Conservation (phyloP, 2,888 invertebrate species). For the Meloe dianella region DNA sequence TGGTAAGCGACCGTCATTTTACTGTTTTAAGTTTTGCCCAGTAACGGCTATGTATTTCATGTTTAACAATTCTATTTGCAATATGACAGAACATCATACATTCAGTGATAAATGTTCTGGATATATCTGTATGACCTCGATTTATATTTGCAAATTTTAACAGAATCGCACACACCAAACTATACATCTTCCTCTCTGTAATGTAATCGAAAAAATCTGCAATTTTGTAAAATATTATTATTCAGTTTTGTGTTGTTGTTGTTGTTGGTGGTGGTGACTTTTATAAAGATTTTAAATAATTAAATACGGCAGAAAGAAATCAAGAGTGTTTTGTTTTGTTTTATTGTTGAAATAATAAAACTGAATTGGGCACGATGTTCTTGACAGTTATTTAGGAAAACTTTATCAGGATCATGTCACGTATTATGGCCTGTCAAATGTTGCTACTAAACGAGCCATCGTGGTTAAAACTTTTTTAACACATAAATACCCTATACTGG, state of each 20-base stretch:
- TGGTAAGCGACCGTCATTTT: constrained; percentile 16
- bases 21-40: constrained; percentile 27
- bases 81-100: constrained; percentile 38
- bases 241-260: not conserved
- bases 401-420: not conserved
- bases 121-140: constrained; percentile 21
- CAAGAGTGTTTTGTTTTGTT: not conserved
- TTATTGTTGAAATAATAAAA: not conserved
- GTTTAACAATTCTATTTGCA: constrained; percentile 44
- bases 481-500: not conserved
- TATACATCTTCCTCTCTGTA: not conserved
- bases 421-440: constrained; percentile 3
- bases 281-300: not conserved
- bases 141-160: constrained; percentile 34
- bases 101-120: constrained; percentile 31
- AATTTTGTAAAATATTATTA: not conserved
- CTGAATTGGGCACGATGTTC: not conserved
- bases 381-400: not conserved
- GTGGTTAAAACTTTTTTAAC: not conserved
- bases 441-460: not conserved
- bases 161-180: constrained; percentile 18
- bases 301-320: not conserved
- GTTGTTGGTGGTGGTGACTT: too few species aligned
- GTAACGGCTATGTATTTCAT: constrained; percentile 33
- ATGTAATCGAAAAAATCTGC: not conserved